Base-by-base conservation (phyloP, 2,888 invertebrate species). In the Dione juno region DNA sequence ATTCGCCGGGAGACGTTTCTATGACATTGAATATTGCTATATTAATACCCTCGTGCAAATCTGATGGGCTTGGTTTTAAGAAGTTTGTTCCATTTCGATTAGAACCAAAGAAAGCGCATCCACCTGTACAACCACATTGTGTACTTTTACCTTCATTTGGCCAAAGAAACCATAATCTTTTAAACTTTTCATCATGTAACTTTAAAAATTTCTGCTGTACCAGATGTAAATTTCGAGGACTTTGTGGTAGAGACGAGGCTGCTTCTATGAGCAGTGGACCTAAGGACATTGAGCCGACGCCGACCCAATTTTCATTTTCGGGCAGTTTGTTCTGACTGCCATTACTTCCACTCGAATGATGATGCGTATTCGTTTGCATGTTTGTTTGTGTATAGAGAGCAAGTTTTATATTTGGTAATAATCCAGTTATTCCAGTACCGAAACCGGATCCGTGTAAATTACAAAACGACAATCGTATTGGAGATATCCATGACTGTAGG, bases 121-220 rank as follows among this genome's bases (percentile, higher is more conserved):
- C 99, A 3, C 99, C 99, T 41, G 97, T 96, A 85, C 99, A 99
- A 0, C 99, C 99, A 85, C 99, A 99, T 77, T 96, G 97, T 0
- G 95, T 92, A 70, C 94, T 93, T 77, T 95, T 95, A 2, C 95
- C 94, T 77, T 96, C 96, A 19, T 93, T 93, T 0, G 97, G 96
- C 99, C 99, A 99, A 37, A 99, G 88, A 84, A 99, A 99, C 98
- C 98, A 98, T 45, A 99, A 91, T 70, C 98, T 95, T 82, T 97
- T 97, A 0, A 96, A 95, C 77, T 96, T 95, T 28, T 96, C 96
- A 88, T 99, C 99, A 79, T 97, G 97, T 61, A 95, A 94, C 81
- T 95, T 96, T 54, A 98, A 86, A 84, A 97, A 96, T 93, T 96
- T 96, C 80, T 97, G 97, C 84, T 98, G 97, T 14, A 96, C 95